Conservation (phyloP, 2,113 vertebrate species). For the Phylloscopus trochiloides region DNA sequence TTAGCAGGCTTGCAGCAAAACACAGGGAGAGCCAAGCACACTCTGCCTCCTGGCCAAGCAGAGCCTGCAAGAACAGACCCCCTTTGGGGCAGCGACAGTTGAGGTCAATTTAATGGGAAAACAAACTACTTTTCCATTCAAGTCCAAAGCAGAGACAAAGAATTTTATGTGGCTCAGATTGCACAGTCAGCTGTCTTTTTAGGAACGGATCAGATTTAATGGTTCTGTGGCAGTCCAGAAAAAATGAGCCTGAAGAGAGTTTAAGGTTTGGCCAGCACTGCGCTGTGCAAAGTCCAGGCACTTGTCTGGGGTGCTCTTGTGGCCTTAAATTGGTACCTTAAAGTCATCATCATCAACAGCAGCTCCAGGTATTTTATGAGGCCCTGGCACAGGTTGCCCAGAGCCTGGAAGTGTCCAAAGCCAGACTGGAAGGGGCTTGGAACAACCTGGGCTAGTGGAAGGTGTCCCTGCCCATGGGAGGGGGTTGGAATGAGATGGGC, state of each 20-base stretch:
- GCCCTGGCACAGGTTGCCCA: not conserved
- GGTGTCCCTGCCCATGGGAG: not conserved
- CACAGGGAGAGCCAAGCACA: not conserved
- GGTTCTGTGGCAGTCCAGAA: not conserved
- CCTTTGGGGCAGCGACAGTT: not conserved
- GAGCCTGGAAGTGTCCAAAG: not conserved
- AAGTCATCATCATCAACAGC: not conserved
- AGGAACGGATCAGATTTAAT: not conserved
- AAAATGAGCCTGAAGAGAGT: not conserved
- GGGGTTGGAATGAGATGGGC: fast-evolving
- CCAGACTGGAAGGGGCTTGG: fast-evolving
- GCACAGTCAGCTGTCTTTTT: constrained; percentile 35
- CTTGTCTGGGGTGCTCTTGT: not conserved
- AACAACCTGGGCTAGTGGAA: not conserved
- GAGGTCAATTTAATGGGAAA: constrained; percentile 8
- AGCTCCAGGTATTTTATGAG: not conserved
- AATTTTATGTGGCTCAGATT: not conserved
- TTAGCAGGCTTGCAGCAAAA: not conserved
- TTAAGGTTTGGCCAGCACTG: not conserved
- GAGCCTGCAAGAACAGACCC: constrained; percentile 33
- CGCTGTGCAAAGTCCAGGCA: not conserved
- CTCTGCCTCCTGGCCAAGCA: not conserved
- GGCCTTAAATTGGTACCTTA: not conserved
- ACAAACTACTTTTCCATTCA: constrained; percentile 40
- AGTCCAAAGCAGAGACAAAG: constrained; percentile 21